Evolutionary conservation across 2,888 invertebrate genomes (phyloP), one percentile per base, ranked within the genome.

Genomic region (Mesochorus sp.): DNA sequence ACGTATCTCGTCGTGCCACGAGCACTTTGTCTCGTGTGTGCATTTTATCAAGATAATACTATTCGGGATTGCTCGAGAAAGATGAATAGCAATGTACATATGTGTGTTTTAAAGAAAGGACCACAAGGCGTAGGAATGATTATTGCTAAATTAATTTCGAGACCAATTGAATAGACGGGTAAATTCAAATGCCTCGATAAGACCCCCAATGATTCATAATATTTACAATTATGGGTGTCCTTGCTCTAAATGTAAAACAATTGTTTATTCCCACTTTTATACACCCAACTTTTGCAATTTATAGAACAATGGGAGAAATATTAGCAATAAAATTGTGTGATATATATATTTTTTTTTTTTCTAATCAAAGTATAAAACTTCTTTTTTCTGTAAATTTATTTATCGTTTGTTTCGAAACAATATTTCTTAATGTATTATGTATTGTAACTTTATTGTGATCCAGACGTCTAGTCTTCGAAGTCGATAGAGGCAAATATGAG

Each of bases 81-180:
- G 4, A 17, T 26, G 31, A 19, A 64, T 37, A 8, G 17, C n/a
- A n/a, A 14, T 24, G 17, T 26, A 26, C 12, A 6, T 42, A 10
- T 42, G 10, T 21, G 19, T 10, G 44, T 62, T 47, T 21, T 51
- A 6, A 39, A 21, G 34, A 57, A 24, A 1, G 53, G 19, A 51
- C 28, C 39, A n/a, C 66, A 44, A 59, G 31, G 21, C 42, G 12
- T 8, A 10, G 37, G 34, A 55, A 55, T 26, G 28, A 66, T 77
- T 34, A 31, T 47, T 75, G n/a, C 34, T 42, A 42, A 51, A 75
- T 73, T 78, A 64, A 73, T 78, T 75, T 75, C 26, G 17, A 66
- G 79, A 53, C 59, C 67, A 61, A 79, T 79, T 76, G 66, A 44
- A 17, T 6, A 21, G 39, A 62, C 62, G 28, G 47, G 47, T 57